phyloP scores from a whole-genome alignment of 2,888 invertebrate species.

The Thereva unica region DNA sequence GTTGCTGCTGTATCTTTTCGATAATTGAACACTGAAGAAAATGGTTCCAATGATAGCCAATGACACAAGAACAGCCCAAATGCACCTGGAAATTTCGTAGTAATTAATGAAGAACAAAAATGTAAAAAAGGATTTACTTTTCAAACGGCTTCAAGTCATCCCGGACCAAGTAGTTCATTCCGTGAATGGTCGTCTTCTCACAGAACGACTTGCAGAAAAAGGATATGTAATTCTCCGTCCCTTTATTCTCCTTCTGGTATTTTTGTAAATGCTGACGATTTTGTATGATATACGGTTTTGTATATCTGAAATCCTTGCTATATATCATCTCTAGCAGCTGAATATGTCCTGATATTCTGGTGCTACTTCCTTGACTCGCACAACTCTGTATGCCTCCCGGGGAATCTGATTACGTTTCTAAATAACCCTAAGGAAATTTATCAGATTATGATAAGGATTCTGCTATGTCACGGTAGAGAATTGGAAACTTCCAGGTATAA shows the following conservation, averaged over 20 bases:
- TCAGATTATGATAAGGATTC: constrained; percentile 21
- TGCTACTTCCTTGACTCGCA: no score
- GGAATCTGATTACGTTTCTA: no score
- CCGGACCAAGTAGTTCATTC: constrained; percentile 53
- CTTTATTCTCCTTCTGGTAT: background rate
- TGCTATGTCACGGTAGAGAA: constrained; percentile 8
- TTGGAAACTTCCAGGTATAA: constrained; percentile 14
- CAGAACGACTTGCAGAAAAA: constrained; percentile 50
- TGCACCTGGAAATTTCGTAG: constrained; percentile 44
- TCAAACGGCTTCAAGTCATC: constrained; percentile 49
- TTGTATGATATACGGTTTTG: no score
- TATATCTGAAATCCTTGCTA: no score
- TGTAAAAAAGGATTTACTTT: constrained; percentile 45
- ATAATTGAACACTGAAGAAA: constrained; percentile 52
- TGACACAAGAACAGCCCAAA: constrained; percentile 51
- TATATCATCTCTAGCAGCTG: no score
- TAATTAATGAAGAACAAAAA: background rate
- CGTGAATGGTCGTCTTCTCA: constrained; percentile 52
- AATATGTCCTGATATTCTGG: no score
- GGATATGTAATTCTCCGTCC: constrained; percentile 16
- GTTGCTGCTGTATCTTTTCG: constrained; percentile 51
- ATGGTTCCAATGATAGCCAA: constrained; percentile 51
- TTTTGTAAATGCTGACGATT: no score
- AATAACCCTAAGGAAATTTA: background rate
- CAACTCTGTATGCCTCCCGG: no score